Evolutionary conservation across 2,113 vertebrate species (phyloP).

Genomic region (Collichthys lucidus): DNA sequence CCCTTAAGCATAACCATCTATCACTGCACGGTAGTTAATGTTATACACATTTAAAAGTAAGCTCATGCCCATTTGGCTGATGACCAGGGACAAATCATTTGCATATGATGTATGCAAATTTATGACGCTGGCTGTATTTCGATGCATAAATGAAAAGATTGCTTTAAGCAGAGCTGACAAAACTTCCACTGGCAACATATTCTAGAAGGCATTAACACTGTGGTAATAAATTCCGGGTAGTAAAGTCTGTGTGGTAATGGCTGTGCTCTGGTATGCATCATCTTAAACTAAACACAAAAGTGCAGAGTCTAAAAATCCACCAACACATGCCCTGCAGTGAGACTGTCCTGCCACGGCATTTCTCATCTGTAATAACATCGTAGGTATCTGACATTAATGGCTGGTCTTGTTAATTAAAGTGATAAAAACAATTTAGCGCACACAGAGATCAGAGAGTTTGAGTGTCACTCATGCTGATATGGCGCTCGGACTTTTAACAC

Average conservation of each 20-base stretch:
- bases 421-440: background rate
- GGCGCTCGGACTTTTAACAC: background rate
- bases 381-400: background rate
- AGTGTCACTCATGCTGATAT: background rate
- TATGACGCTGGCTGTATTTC: constrained; percentile 9
- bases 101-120: constrained; percentile 11
- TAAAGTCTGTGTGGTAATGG: constrained; percentile 3
- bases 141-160: background rate
- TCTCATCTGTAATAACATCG: background rate
- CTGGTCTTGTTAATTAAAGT: constrained; percentile 10
- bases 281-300: constrained; percentile 40
- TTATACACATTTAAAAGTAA: constrained; percentile 59
- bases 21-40: constrained; percentile 51
- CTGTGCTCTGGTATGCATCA: constrained; percentile 3
- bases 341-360: background rate
- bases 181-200: constrained; percentile 9
- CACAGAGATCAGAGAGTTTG: background rate
- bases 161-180: background rate
- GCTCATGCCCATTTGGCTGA: constrained; percentile 39
- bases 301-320: constrained; percentile 10
- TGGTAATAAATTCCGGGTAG: constrained; percentile 28
- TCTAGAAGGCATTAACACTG: constrained; percentile 6
- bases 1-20: constrained; percentile 41
- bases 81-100: constrained; percentile 44
- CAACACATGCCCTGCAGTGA: background rate